Base-by-base conservation (phyloP, 2,888 invertebrate genomes). In the Dynastes grantii region DNA sequence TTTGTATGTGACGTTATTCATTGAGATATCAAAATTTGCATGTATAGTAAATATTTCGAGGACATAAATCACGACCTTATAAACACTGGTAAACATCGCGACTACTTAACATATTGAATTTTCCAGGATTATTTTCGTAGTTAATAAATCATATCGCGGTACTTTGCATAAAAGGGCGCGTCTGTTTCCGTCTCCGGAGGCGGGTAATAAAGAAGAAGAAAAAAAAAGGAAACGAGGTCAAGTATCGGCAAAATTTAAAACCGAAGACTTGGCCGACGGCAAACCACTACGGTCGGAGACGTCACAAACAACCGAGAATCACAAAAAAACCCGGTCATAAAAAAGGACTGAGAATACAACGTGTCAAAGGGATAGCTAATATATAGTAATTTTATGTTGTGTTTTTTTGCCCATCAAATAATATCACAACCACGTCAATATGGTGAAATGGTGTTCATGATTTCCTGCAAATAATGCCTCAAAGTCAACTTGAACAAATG, bases 61-160 rank as follows among this genome's bases (percentile, higher is more conserved):
- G 8, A 13, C 63, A 32, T 63, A 63, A 63, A 63, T 63, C 63
- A 63, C 32, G n/a, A 13, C 63, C 61, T 22, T 29, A 63, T 63
- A 63, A 63, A 13, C 63, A 63, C 11, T 29, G 32, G 58, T 73
- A 73, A 73, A 73, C 40, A 73, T 58, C 45, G 58, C 45, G 58
- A 58, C 73, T 58, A 73, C 73, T 73, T 73, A 55, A 73, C 58
- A 45, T 73, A 73, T 73, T 73, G 73, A 58, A 73, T 73, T 73
- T 55, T 67, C 9, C 40, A 55, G 58, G 37, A 73, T 58, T 73
- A 58, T 58, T 55, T 73, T 58, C 16, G 32, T 37, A 73, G 37
- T 73, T 73, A 58, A 73, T 73, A 73, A 73, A 73, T 73, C 73
- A 73, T 58, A 40, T 58, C 58, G n/a, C 16, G 37, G 13, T 16